Conservation (phyloP, 2,888 invertebrate species). For the Andricus quercusramuli region DNA sequence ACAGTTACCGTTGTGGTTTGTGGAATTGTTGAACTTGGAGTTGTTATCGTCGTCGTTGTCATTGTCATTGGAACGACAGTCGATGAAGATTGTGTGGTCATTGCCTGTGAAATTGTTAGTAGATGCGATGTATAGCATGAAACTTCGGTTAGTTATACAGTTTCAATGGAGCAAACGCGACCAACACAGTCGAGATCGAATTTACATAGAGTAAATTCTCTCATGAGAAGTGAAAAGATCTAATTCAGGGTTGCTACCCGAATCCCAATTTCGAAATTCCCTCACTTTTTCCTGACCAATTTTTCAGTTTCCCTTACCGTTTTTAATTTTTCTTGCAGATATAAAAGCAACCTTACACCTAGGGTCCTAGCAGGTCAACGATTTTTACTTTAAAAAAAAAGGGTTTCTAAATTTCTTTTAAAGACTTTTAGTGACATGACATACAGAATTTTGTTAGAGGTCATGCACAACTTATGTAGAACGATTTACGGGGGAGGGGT, state of each 20-base stretch:
- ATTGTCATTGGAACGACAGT: conserved; percentile 53
- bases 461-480: too few species aligned
- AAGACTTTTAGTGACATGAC: too few species aligned
- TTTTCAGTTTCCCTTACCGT: too few species aligned
- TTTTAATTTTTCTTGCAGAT: too few species aligned
- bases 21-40: conserved; percentile 50
- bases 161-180: conserved; percentile 44
- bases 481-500: too few species aligned
- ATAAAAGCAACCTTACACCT: too few species aligned
- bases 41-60: conserved; percentile 55
- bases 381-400: too few species aligned
- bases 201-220: not conserved
- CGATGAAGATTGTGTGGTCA: conserved; percentile 51
- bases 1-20: conserved; percentile 57
- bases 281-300: too few species aligned
- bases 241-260: not conserved
- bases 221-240: not conserved
- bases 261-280: too few species aligned
- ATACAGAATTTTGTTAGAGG: too few species aligned
- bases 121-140: conserved; percentile 75
- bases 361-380: too few species aligned
- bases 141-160: conserved; percentile 72
- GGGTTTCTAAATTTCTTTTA: too few species aligned
- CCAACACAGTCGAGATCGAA: not conserved
- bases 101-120: conserved; percentile 78